Percentiles rank a stretch among this genome's conserved stretches.
phyloP scores from a whole-genome alignment of 2,113 vertebrate genomes.

The Lagopus muta region DNA sequence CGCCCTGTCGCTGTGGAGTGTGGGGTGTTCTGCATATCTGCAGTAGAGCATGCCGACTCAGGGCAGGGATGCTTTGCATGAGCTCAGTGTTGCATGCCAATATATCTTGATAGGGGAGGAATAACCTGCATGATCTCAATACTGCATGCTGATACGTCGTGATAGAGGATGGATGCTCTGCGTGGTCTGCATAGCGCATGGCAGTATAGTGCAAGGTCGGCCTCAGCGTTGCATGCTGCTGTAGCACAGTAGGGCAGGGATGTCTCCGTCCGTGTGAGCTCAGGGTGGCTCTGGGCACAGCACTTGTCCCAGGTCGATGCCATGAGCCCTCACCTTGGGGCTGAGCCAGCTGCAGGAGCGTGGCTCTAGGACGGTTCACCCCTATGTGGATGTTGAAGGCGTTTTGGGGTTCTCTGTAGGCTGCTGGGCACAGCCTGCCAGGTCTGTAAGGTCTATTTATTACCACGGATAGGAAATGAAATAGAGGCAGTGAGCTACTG shows the following conservation, averaged over 20 bases:
- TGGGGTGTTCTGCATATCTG: accelerated
- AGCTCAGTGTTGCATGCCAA: background rate
- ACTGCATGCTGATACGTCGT: accelerated
- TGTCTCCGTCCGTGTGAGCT: accelerated
- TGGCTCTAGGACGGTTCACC: accelerated
- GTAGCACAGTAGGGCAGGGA: background rate
- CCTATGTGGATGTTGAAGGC: background rate
- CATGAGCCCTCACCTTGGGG: background rate
- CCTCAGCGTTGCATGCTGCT: accelerated
- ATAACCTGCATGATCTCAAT: background rate
- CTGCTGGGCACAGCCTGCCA: background rate
- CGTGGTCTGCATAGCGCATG: background rate
- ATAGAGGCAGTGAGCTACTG: no score
- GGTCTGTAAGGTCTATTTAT: accelerated
- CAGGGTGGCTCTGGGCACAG: background rate
- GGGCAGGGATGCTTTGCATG: background rate
- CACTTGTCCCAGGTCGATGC: background rate
- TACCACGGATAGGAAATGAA: accelerated
- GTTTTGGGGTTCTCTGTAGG: accelerated
- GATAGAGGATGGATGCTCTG: background rate
- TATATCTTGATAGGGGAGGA: accelerated
- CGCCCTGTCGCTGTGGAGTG: accelerated
- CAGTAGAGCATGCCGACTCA: accelerated
- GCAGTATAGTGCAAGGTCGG: background rate
- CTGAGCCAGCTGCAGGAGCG: background rate